Percentiles rank a stretch among this genome's conserved stretches.
Conservation (phyloP, 2,113 vertebrate species). For the Isichthys henryi region DNA sequence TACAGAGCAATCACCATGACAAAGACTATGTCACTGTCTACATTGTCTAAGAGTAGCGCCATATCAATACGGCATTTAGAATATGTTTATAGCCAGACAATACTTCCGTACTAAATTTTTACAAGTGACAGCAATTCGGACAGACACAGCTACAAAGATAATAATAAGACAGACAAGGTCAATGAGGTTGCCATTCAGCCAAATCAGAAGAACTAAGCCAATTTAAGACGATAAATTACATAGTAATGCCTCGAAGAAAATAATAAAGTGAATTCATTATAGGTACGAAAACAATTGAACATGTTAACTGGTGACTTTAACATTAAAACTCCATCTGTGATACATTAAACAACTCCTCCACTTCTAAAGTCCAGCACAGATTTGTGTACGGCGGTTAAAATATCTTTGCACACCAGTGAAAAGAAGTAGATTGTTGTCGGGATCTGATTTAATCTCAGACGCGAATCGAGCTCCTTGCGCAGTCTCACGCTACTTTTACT, state of each 20-base stretch:
- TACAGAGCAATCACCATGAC: not conserved
- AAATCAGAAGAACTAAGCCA: slow-evolving; percentile 6
- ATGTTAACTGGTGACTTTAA: not conserved
- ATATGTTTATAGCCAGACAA: not conserved
- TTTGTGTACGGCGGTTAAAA: not conserved
- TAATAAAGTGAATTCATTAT: not conserved
- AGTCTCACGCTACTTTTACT: not conserved
- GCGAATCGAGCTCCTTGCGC: not conserved
- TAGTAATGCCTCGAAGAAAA: slow-evolving; percentile 34
- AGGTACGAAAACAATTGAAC: not conserved
- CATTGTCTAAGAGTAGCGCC: not conserved
- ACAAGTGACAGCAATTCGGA: not conserved
- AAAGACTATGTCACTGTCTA: not conserved
- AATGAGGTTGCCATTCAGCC: not conserved
- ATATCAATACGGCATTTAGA: not conserved
- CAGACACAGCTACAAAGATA: not conserved
- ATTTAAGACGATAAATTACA: slow-evolving; percentile 39
- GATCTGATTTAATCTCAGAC: not conserved
- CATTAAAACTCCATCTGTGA: not conserved
- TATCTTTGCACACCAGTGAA: not conserved
- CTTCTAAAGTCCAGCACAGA: not conserved
- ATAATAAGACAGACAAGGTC: slow-evolving; percentile 8
- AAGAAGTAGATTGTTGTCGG: not conserved
- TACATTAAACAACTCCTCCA: not conserved
- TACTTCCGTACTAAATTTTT: not conserved